These are phyloP conservation scores for Entelurus aequoreus DNA, from an alignment of 2,113 vertebrate genomes.

Conservation along the genomic window DNA sequence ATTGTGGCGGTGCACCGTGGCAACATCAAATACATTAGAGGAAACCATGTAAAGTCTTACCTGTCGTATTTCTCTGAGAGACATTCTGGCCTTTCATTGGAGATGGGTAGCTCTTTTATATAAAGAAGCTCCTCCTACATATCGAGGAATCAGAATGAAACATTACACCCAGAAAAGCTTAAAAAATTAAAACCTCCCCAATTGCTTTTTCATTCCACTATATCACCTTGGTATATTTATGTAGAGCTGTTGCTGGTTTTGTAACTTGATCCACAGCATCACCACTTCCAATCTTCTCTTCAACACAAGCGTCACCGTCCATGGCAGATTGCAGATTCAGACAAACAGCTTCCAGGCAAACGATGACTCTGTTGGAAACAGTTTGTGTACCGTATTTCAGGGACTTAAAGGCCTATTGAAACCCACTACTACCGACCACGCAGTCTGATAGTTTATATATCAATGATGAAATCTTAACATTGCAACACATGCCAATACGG, in stretches of 20 bases:
- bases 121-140: conserved; percentile 89
- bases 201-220: not conserved
- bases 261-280: conserved; percentile 70
- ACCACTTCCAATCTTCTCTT: conserved; percentile 77
- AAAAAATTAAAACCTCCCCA: not conserved
- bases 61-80: conserved; percentile 97
- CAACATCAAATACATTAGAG: too few relatives aligned
- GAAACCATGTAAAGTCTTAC: conserved; percentile 58
- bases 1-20: too few relatives aligned
- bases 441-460: too few relatives aligned
- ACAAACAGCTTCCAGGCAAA: conserved; percentile 34
- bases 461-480: too few relatives aligned
- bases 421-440: too few relatives aligned
- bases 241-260: conserved; percentile 62
- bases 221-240: conserved; percentile 88
- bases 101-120: conserved; percentile 89
- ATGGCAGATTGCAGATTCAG: conserved; percentile 67
- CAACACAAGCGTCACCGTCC: conserved; percentile 80
- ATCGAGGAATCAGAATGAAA: conserved; percentile 6
- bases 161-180: not conserved
- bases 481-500: too few relatives aligned
- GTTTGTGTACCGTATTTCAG: not conserved
- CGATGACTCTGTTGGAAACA: conserved; percentile 27
- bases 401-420: too few relatives aligned
- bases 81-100: conserved; percentile 91